These are phyloP conservation scores for Rhagoletis zephyria DNA, from an alignment of 1,140 invertebrate genomes.

Conservation along the genomic window DNA sequence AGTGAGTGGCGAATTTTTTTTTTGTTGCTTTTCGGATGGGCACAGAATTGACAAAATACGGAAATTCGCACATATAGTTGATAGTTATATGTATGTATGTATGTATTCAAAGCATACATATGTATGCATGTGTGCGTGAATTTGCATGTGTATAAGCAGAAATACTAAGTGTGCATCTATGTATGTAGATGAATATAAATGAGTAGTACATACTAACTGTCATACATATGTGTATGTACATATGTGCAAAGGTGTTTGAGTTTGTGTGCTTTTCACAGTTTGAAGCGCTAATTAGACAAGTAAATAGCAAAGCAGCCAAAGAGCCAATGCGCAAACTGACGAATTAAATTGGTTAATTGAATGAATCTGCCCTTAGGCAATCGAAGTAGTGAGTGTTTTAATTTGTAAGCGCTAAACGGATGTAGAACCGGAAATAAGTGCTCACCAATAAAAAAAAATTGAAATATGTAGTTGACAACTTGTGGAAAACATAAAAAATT, in stretches of 20 bases:
- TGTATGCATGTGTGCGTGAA: neutral
- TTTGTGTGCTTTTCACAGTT: neutral
- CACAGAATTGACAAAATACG: neutral
- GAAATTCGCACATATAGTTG: neutral
- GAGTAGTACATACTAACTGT: neutral
- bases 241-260: neutral
- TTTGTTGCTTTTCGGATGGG: neutral
- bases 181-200: neutral
- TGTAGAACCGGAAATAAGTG: no score
- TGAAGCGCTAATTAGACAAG: no score
- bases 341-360: no score
- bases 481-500: no score
- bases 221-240: neutral
- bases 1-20: neutral
- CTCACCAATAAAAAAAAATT: no score
- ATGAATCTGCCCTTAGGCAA: no score
- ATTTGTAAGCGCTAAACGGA: no score
- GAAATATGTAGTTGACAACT: no score
- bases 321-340: no score
- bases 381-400: no score
- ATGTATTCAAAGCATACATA: neutral
- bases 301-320: no score
- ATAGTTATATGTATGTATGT: neutral
- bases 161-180: neutral
- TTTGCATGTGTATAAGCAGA: neutral